Conservation (phyloP, 2,113 vertebrate genomes). For the chimpanzee (Pan troglodytes) region NHGRI_mPanTro3-v2.1_pri NC_072415.2:65270001-65270500, state of each 20-base stretch:
- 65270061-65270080: constrained; percentile 28
- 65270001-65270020: not conserved
- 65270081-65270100: not conserved
- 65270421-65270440: not conserved
- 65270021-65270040: not conserved
- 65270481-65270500: not conserved
- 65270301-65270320: not conserved
- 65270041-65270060: not conserved
- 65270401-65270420: not conserved
- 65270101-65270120: not conserved
- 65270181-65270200: not conserved
- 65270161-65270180: not conserved
- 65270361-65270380: not conserved
- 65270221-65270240: not conserved
- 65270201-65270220: not conserved
- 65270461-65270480: not conserved
- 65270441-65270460: not conserved
- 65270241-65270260: not conserved
- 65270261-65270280: not conserved
- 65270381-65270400: not conserved
- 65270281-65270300: not conserved
- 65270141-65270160: not conserved
- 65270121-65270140: not conserved
- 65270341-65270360: not conserved
- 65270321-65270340: not conserved